Evolutionary conservation across 2,888 invertebrate species (phyloP).

Genomic region (Chaetogeoica ovagalla): DNA sequence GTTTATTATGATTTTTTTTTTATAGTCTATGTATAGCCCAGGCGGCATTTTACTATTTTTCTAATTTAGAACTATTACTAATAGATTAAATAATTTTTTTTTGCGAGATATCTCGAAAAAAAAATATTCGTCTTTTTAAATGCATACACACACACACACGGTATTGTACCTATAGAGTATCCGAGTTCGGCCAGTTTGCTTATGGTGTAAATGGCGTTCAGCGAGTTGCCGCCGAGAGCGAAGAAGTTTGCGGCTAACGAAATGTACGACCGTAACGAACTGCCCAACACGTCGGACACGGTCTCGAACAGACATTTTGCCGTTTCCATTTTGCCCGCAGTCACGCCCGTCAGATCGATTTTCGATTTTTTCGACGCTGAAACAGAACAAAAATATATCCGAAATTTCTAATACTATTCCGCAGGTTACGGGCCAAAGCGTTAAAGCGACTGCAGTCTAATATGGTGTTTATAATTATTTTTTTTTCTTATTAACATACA

Average conservation of each 20-base stretch:
- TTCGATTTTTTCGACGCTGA: background rate
- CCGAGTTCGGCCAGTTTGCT: constrained; percentile 75
- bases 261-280: constrained; percentile 67
- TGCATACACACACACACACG: background rate
- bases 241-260: constrained; percentile 73
- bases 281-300: constrained; percentile 68
- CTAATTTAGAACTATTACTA: too few relatives aligned
- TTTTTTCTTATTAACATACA: too few relatives aligned
- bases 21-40: too few relatives aligned
- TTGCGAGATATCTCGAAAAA: too few relatives aligned
- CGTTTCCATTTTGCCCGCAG: constrained; percentile 64
- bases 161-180: constrained; percentile 69
- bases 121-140: too few relatives aligned
- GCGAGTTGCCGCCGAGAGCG: constrained; percentile 82
- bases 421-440: too few relatives aligned
- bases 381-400: background rate
- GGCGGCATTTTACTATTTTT: too few relatives aligned
- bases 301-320: constrained; percentile 75
- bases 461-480: too few relatives aligned
- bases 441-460: too few relatives aligned
- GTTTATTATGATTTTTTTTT: too few relatives aligned
- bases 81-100: too few relatives aligned
- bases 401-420: too few relatives aligned
- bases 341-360: constrained; percentile 70
- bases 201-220: constrained; percentile 83